A percentile compares a stretch with the other conserved stretches of the same genome.
These are phyloP conservation scores for Nomada lathburiana DNA, from an alignment of 2,888 invertebrate genomes.

Conservation along the genomic window DNA sequence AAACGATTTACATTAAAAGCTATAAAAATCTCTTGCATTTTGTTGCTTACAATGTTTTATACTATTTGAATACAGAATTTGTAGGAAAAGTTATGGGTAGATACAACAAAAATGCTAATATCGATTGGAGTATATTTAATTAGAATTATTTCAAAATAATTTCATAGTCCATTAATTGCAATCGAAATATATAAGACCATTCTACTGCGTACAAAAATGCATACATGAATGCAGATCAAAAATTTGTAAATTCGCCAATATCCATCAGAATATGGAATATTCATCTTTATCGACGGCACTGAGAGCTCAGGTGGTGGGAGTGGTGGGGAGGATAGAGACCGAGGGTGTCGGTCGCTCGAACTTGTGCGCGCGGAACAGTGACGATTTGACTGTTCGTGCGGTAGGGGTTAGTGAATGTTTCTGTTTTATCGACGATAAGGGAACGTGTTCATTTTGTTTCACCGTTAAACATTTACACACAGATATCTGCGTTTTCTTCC, in stretches of 20 bases:
- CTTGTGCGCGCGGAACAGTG: constrained; percentile 63
- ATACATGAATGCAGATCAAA: no score
- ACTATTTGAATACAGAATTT: no score
- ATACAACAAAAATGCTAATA: no score
- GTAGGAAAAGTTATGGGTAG: no score
- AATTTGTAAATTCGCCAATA: not conserved
- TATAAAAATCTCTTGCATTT: no score
- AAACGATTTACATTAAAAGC: no score
- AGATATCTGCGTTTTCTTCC: not conserved
- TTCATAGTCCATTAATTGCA: no score
- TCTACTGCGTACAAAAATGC: no score
- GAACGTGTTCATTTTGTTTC: constrained; percentile 45
- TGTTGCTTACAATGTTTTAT: no score
- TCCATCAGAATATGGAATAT: constrained; percentile 7
- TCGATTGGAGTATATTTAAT: no score
- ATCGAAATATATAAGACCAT: no score
- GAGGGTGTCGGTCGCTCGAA: constrained; percentile 62
- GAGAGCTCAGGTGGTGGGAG: constrained; percentile 39
- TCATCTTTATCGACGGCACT: constrained; percentile 53
- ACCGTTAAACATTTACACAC: not conserved
- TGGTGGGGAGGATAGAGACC: constrained; percentile 35
- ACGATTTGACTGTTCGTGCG: constrained; percentile 55
- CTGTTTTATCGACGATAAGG: constrained; percentile 19
- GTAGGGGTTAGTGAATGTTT: constrained; percentile 5
- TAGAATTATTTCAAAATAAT: no score